phyloP scores from a whole-genome alignment of 92 coral and sea anemone genomes.

The Bergia puertoricense region DNA sequence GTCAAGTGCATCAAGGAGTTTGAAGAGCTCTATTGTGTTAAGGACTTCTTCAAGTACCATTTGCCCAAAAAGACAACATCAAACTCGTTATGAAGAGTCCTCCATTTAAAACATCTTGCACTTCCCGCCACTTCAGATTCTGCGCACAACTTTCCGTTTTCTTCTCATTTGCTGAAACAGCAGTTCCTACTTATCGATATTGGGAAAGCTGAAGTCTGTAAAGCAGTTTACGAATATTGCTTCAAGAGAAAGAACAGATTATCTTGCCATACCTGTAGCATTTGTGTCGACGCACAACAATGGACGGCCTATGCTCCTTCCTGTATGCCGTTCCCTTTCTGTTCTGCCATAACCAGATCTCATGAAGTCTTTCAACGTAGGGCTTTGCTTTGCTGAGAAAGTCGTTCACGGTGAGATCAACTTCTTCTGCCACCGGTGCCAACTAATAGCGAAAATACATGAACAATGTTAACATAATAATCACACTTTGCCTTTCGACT shows the following conservation, averaged over 20 bases:
- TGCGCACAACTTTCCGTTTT: conserved; percentile 11
- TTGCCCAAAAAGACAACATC: conserved; percentile 5
- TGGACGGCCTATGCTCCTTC: conserved; percentile 94
- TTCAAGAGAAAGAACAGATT: conserved; percentile 6
- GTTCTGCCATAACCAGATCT: conserved; percentile 99
- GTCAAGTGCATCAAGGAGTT: conserved; percentile 34
- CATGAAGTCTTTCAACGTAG: conserved; percentile 95
- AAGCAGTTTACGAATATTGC: background rate
- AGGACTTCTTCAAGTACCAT: conserved; percentile 25
- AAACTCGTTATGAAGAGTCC: conserved; percentile 11
- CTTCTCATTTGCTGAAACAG: conserved; percentile 30
- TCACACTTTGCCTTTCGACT: background rate
- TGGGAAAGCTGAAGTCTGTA: background rate
- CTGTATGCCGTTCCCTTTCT: conserved; percentile 90
- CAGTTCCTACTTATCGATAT: background rate
- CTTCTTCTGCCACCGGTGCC: conserved; percentile 90
- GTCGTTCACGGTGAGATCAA: conserved; percentile 86
- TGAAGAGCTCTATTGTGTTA: conserved; percentile 36
- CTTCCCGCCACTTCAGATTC: conserved; percentile 25
- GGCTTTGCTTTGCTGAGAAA: conserved; percentile 99
- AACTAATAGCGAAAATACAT: conserved; percentile 56
- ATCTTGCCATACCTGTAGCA: conserved; percentile 83
- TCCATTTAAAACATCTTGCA: background rate
- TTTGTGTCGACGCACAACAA: conserved; percentile 91
- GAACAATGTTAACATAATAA: background rate